These are phyloP conservation scores for Pterocles gutturalis DNA, from an alignment of 2,113 vertebrate species.

Conservation along the genomic window DNA sequence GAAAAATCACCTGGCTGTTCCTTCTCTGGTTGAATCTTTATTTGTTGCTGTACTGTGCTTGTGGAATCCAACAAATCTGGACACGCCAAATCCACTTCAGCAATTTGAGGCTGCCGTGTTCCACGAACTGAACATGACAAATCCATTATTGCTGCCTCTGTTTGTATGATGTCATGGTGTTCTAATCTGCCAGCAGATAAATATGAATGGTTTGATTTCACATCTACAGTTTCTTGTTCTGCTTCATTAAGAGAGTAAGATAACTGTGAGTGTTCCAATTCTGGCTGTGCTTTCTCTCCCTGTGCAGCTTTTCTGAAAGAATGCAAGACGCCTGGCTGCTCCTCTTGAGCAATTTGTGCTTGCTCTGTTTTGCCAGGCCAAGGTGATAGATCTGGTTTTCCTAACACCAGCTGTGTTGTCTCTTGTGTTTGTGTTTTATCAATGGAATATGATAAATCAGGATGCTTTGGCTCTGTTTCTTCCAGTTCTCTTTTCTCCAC, in stretches of 20 bases:
- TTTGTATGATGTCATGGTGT: not conserved
- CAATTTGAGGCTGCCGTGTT: not conserved
- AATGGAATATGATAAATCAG: not conserved
- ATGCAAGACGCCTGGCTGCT: not conserved
- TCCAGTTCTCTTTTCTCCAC: not conserved
- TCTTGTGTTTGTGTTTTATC: not conserved
- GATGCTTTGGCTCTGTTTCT: not conserved
- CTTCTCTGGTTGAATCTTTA: not conserved
- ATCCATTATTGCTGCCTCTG: slow-evolving; percentile 11
- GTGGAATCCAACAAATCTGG: not conserved
- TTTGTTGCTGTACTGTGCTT: not conserved
- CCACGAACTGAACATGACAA: not conserved
- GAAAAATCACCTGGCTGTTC: not conserved
- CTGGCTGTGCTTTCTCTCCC: not conserved
- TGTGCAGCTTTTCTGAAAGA: not conserved
- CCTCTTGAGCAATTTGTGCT: not conserved
- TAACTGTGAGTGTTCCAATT: not conserved
- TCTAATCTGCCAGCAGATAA: not conserved
- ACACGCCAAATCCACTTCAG: not conserved
- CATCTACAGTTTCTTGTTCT: not conserved
- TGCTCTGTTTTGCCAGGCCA: not conserved
- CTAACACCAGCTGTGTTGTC: not conserved
- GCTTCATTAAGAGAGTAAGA: not conserved
- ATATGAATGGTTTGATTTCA: not conserved
- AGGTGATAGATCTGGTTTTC: not conserved